phyloP scores from a whole-genome alignment of 2,797 vertebrate genomes.

The Cheirogaleus major region DNA sequence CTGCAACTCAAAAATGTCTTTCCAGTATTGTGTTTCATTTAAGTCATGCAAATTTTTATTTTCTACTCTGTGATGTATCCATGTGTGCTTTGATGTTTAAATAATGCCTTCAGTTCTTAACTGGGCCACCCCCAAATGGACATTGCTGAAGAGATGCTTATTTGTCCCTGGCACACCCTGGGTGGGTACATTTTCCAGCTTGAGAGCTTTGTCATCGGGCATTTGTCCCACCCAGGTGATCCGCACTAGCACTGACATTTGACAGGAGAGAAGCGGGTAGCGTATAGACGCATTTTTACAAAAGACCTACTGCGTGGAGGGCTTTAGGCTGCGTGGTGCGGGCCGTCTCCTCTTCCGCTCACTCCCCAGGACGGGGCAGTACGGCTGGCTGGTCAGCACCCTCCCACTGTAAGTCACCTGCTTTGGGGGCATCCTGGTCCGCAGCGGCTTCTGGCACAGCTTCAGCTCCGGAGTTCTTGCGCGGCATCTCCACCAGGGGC shows the following conservation, averaged over 20 bases:
- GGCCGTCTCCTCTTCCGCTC: background rate
- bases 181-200: background rate
- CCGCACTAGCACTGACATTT: background rate
- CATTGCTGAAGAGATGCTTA: background rate
- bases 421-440: background rate
- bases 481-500: constrained; percentile 81
- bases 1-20: background rate
- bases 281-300: constrained; percentile 14
- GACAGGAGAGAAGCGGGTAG: background rate
- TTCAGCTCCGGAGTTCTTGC: constrained; percentile 68
- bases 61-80: background rate
- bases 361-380: constrained; percentile 47
- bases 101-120: background rate
- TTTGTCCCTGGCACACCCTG: background rate
- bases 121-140: too few relatives aligned
- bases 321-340: background rate
- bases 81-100: background rate
- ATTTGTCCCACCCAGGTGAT: background rate
- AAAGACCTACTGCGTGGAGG: background rate
- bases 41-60: background rate
- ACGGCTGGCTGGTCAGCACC: constrained; percentile 53
- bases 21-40: background rate
- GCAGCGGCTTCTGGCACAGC: constrained; percentile 65
- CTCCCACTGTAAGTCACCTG: constrained; percentile 62
- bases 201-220: background rate